A percentile compares a stretch with the other conserved stretches of the same genome.
These are phyloP conservation scores for Scaptomyza reducta DNA, from an alignment of 2,888 invertebrate species.

Conservation along the genomic window DNA sequence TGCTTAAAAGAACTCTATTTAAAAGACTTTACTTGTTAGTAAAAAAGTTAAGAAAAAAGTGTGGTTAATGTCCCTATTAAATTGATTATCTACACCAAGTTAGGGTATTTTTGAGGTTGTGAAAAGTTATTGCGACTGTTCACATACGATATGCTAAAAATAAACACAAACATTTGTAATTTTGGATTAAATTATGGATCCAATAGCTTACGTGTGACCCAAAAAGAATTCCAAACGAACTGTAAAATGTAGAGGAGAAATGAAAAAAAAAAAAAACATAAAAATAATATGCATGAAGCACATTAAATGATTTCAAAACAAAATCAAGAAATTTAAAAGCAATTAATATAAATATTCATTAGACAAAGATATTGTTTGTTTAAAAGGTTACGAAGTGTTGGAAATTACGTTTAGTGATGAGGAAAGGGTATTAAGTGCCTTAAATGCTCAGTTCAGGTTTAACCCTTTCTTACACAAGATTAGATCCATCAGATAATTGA, in stretches of 20 bases:
- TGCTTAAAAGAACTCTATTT: too few species aligned
- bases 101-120: background rate
- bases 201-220: constrained; percentile 64
- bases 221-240: constrained; percentile 34
- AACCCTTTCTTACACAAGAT: constrained; percentile 31
- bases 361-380: background rate
- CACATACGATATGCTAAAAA: constrained; percentile 36
- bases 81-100: constrained; percentile 23
- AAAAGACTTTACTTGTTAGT: background rate
- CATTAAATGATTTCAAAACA: background rate
- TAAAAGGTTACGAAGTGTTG: constrained; percentile 4
- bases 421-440: constrained; percentile 8
- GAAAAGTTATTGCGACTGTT: constrained; percentile 5
- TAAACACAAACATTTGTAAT: constrained; percentile 40
- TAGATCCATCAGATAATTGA: constrained; percentile 37
- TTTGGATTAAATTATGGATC: constrained; percentile 37
- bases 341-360: constrained; percentile 1
- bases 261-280: constrained; percentile 11
- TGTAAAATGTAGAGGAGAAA: constrained; percentile 9
- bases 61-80: constrained; percentile 10
- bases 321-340: background rate
- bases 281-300: constrained; percentile 14
- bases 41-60: background rate
- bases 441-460: constrained; percentile 1
- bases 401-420: constrained; percentile 2